A percentile compares a stretch with the other conserved stretches of the same genome.
Evolutionary conservation across 2,797 vertebrate genomes (phyloP).

Genomic region (Oreochromis grahami): DNA sequence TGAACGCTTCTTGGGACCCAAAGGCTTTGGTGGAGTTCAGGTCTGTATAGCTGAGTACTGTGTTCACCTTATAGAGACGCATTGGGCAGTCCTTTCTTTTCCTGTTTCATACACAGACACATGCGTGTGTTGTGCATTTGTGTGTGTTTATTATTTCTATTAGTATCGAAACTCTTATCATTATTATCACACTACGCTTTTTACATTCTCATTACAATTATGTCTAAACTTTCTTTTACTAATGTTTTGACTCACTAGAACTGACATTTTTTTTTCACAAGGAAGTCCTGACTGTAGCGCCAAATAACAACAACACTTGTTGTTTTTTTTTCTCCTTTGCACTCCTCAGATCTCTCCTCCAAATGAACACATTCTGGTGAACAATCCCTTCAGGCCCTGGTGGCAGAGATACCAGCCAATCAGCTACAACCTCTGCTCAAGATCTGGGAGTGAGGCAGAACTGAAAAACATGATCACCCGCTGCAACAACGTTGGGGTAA

Average conservation of each 20-base stretch:
- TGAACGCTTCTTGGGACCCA: slow-evolving; percentile 63
- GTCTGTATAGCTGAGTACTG: slow-evolving; percentile 59
- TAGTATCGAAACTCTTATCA: no score
- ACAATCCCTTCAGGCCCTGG: slow-evolving; percentile 83
- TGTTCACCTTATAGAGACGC: no score
- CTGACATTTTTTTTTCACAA: not conserved
- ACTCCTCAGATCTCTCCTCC: slow-evolving; percentile 87
- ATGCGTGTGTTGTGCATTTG: not conserved
- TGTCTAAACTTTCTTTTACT: not conserved
- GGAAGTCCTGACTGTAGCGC: no score
- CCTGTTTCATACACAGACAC: not conserved
- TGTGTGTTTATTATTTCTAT: not conserved
- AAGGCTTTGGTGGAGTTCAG: slow-evolving; percentile 91
- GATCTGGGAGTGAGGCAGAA: slow-evolving; percentile 87
- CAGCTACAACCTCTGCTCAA: slow-evolving; percentile 89
- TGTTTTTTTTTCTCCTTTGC: not conserved
- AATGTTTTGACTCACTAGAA: not conserved
- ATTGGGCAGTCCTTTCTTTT: not conserved
- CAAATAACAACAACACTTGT: no score
- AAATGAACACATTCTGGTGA: slow-evolving; percentile 82
- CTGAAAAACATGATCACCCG: slow-evolving; percentile 90
- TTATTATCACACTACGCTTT: not conserved
- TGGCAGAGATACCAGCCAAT: slow-evolving; percentile 93
- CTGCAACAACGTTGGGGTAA: slow-evolving; percentile 94
- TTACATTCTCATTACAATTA: no score